Evolutionary conservation across 2,888 invertebrate species (phyloP), one percentile per base, ranked within the genome.

Genomic region (Cantharis rufa): DNA sequence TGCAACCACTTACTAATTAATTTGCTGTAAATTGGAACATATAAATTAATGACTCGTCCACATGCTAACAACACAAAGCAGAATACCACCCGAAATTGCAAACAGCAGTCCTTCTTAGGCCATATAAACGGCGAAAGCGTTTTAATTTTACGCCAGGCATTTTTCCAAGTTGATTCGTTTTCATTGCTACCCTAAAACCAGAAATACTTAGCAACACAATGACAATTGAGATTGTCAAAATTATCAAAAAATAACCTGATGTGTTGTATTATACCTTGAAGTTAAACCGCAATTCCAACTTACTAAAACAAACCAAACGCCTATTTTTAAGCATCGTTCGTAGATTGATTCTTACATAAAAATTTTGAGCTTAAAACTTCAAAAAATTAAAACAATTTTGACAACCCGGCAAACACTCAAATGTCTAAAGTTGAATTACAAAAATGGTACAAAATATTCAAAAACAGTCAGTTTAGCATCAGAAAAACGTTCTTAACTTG

Each of bases 1-100:
- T n/a, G n/a, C 7, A 48, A 48, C 1, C n/a, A 86, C 91, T 89
- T 89, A 96, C 97, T 97, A 85, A 99, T 97, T 83, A 92, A 90
- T 89, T 96, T 97, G 88, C 94, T 96, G 88, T 96, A 98, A 85
- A 99, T 93, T 64, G 98, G 99, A 71, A 98, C 95, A 86, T 92
- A 96, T 1, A 99, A 90, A 89, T 98, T 99, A 81, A 97, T 93
- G 1, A 93, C 93, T 83, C 99, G 91, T 15, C 98, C 98, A 13
- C 90, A 91, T 10, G 92, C 87, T 69, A 99, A 90, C 10, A 96
- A 88, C 0, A 91, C 7, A 62, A 99, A 91, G 88, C 98, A 98
- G 75, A 96, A 84, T 15, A 97, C 76, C 0, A 99, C 98, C 76
- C 94, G 90, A 0, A 95, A 82, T 88, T 99, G 98, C 4, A 99